Base-by-base conservation (phyloP, 2,888 invertebrate genomes). In the Parapristionchus giblindavisi region DNA sequence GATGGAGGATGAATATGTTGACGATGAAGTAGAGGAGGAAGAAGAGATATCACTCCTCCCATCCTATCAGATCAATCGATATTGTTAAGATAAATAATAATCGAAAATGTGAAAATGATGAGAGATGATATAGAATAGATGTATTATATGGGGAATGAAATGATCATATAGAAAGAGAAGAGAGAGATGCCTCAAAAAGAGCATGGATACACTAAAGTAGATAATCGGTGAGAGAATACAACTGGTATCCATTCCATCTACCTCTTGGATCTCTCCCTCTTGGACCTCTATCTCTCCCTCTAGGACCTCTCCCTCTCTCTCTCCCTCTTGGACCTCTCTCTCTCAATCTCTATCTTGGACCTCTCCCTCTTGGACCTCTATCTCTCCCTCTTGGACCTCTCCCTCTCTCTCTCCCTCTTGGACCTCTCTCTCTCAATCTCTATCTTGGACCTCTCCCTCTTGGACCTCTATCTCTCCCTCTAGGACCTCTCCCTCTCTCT, bases 41-140 rank as follows among this genome's bases (percentile, higher is more conserved):
- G 72, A 76, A 82, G 78, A 6, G 82, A 82, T 63, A 82, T 79
- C 17, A 80, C 82, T 60, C 82, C 80, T 38, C 82, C 82, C 82
- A 82, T 82, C 79, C 79, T 38, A 29, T 4, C 1, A n/a, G 51
- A 32, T 66, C n/a, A n/a, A n/a, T n/a, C n/a, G n/a, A n/a, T n/a
- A n/a, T n/a, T n/a, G n/a, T n/a, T n/a, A n/a, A n/a, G n/a, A n/a
- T n/a, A n/a, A n/a, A n/a, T n/a, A n/a, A n/a, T n/a, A n/a, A n/a
- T n/a, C n/a, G n/a, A n/a, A n/a, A n/a, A n/a, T n/a, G n/a, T n/a
- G n/a, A n/a, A n/a, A n/a, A n/a, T n/a, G n/a, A n/a, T n/a, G n/a
- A n/a, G n/a, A n/a, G n/a, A n/a, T n/a, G n/a, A n/a, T n/a, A n/a
- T n/a, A n/a, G n/a, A n/a, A n/a, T n/a, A n/a, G n/a, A n/a, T n/a